phyloP scores from a whole-genome alignment of 2,113 vertebrate species.

The Atherinomorus stipes region DNA sequence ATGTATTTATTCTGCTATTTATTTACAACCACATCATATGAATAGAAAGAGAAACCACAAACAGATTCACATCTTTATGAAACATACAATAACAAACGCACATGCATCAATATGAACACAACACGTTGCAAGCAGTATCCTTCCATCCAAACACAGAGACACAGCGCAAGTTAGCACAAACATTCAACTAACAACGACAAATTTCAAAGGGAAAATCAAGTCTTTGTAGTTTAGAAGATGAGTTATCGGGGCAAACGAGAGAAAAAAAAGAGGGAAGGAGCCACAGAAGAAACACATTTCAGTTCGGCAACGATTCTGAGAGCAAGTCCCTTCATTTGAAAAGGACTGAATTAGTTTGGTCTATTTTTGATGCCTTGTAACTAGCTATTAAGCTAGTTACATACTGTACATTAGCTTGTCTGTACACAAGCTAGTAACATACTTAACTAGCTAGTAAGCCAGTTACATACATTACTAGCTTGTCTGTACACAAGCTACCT shows the following conservation, averaged over 20 bases:
- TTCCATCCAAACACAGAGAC: slow-evolving; percentile 23
- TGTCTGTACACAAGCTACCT: no score
- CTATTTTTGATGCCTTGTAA: no score
- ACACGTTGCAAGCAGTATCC: neutral
- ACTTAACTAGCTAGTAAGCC: no score
- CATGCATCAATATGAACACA: neutral
- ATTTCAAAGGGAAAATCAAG: neutral
- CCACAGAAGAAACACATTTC: neutral
- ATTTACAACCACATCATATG: slow-evolving; percentile 46
- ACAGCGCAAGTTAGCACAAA: slow-evolving; percentile 18
- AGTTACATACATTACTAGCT: no score
- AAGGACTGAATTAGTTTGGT: neutral
- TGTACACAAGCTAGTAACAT: no score
- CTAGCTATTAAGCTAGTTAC: no score
- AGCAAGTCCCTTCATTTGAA: neutral
- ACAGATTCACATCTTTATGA: slow-evolving; percentile 19
- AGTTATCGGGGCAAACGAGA: neutral
- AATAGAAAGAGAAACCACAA: slow-evolving; percentile 36
- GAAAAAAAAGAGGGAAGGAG: neutral
- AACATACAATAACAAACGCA: slow-evolving; percentile 18
- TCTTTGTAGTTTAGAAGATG: neutral
- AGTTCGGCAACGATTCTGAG: neutral
- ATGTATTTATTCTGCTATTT: slow-evolving; percentile 53
- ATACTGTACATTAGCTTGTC: no score
- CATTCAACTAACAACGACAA: slow-evolving; percentile 23